Evolutionary conservation across 1,140 invertebrate species (phyloP), one percentile per base, ranked within the genome.

Genomic region (Homarus americanus): DNA sequence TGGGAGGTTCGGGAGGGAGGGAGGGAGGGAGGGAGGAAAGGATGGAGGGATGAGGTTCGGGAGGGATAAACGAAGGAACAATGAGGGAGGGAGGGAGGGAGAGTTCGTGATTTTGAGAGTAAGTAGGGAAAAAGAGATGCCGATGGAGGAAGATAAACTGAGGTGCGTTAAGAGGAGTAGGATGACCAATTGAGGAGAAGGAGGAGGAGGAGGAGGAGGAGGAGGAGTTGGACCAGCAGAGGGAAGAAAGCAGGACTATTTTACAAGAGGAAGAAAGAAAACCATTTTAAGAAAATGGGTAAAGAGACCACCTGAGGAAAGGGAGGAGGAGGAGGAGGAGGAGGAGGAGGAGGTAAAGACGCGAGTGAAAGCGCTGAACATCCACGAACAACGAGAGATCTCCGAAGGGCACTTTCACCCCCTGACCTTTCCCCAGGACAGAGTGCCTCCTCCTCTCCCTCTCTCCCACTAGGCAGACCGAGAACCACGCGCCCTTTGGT

Each of bases 321-420:
- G 32, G 0, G 63, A 66, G 0, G 63, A 66, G 3, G 24, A 82
- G 24, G 79, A 82, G 49, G 49, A 63, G 32, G 49, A 82, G 49
- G 49, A 36, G 32, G 79, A 82, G 49, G 49, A 63, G 49, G 32
- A 17, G 3, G 32, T 38, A 15, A 7, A 20, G 41, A 28, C 12
- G 4, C 17, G 49, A 63, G 49, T 32, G 38, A 36, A 63, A 20
- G 20, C 28, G 15, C 1, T 2, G 34, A 41, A 76, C 73, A 36
- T 36, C 28, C 79, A 7, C 3, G 79, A 82, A 82, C 32, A 85
- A 85, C n/a, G n/a, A 85, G 82, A 38, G 69, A 36, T 75, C 72
- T 85, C 69, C 15, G 66, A 34, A 76, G 83, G 72, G 66, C 72
- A 85, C 72, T 73, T 63, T 85, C 66, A 73, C 44, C 72, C 72